Percentiles rank a stretch among this genome's conserved stretches.
These are phyloP conservation scores for Drosophila putrida DNA, from an alignment of 2,888 invertebrate species.

Conservation along the genomic window DNA sequence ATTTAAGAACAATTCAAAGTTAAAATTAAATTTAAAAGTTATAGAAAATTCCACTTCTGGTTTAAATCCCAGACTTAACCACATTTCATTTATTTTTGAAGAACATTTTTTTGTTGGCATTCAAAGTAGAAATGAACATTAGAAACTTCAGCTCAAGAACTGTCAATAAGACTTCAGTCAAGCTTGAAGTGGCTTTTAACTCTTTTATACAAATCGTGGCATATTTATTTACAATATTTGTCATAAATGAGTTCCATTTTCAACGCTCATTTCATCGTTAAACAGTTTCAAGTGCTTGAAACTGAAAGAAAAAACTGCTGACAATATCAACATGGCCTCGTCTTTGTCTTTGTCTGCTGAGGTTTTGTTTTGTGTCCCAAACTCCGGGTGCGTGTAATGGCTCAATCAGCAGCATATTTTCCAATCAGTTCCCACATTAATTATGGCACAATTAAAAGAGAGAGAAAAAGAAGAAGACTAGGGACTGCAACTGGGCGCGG, in stretches of 20 bases:
- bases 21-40: not conserved
- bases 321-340: conserved; percentile 63
- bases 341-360: conserved; percentile 11
- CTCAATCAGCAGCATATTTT: conserved; percentile 70
- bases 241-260: conserved; percentile 14
- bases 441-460: conserved; percentile 75
- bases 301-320: conserved; percentile 41
- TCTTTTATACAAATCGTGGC: conserved; percentile 3
- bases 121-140: not conserved
- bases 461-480: not conserved
- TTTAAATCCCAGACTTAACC: not conserved
- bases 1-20: too few species aligned
- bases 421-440: conserved; percentile 77
- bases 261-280: conserved; percentile 1
- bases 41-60: not conserved
- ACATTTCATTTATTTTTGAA: not conserved
- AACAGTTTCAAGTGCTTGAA: conserved; percentile 13
- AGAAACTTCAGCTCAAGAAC: not conserved
- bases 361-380: conserved; percentile 26
- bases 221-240: conserved; percentile 22
- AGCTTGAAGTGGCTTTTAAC: conserved; percentile 11
- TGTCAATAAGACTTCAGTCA: not conserved
- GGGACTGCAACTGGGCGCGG: conserved; percentile 36
- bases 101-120: not conserved
- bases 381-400: conserved; percentile 58